These are phyloP conservation scores for Campylomormyrus numenius DNA, from an alignment of 2,113 vertebrate species.

Conservation along the genomic window DNA sequence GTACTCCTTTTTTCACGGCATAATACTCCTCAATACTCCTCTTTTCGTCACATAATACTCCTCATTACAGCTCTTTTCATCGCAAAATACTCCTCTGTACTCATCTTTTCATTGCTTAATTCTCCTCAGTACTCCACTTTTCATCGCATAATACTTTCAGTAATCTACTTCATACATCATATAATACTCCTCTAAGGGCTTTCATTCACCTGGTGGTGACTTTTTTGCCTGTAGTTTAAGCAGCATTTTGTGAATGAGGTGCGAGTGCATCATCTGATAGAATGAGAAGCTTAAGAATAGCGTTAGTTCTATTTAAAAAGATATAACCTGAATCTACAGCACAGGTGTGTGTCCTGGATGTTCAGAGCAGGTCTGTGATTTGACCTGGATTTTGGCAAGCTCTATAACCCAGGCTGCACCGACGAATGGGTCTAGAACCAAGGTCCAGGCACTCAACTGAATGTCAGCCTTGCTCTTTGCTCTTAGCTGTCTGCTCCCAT, in stretches of 20 bases:
- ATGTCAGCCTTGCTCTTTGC: not conserved
- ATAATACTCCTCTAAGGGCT: not conserved
- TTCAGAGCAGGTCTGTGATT: not conserved
- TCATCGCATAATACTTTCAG: not conserved
- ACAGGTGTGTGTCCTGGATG: constrained; percentile 3
- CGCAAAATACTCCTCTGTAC: not conserved
- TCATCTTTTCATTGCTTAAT: not conserved
- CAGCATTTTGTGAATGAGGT: not conserved
- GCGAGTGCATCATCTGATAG: not conserved
- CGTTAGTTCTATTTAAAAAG: not conserved
- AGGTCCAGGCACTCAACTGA: not conserved
- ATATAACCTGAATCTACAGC: not conserved
- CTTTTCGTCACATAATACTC: not conserved
- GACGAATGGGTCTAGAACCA: not conserved
- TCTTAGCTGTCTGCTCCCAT: not conserved
- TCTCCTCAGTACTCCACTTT: not conserved
- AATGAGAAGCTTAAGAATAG: not conserved
- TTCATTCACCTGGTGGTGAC: not conserved
- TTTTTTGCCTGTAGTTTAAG: not conserved
- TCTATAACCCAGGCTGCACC: not conserved
- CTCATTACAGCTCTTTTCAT: not conserved
- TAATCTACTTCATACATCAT: not conserved
- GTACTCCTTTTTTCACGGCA: not conserved
- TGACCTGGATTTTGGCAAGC: not conserved
- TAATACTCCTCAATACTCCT: not conserved